Conservation (phyloP, 2,113 vertebrate genomes). For the Phaethornis superciliosus region DNA sequence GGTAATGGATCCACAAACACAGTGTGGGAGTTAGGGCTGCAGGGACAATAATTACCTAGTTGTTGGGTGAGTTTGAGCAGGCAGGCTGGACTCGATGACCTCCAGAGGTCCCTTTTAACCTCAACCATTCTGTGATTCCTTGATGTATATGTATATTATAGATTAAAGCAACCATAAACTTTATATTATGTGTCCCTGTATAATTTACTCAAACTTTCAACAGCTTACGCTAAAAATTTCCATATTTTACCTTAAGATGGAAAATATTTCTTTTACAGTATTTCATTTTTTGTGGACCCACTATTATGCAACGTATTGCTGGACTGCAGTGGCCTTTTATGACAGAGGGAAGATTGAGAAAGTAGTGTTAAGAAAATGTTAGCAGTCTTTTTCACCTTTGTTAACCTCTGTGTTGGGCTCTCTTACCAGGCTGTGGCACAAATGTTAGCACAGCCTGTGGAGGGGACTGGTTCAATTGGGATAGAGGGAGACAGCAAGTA, state of each 20-base stretch:
- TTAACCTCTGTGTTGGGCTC: background rate
- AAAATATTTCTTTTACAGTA: background rate
- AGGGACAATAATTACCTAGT: background rate
- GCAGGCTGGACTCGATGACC: too few species aligned
- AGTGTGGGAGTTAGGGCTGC: background rate
- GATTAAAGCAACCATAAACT: too few species aligned
- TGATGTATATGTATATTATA: too few species aligned
- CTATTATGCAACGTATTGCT: background rate
- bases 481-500: background rate
- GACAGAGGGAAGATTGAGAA: background rate
- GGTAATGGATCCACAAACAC: background rate
- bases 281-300: background rate
- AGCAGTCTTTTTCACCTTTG: background rate
- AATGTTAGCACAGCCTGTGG: background rate
- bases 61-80: background rate
- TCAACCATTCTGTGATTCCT: too few species aligned
- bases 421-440: background rate
- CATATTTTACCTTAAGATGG: background rate
- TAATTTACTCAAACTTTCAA: background rate
- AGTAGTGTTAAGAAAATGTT: background rate
- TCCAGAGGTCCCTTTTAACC: too few species aligned
- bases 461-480: background rate
- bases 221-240: background rate
- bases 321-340: background rate
- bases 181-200: background rate